A percentile compares a stretch with the other conserved stretches of the same genome.
Evolutionary conservation across 2,797 vertebrate genomes (phyloP).

Genomic region (Myiothlypis chrysogaster): DNA sequence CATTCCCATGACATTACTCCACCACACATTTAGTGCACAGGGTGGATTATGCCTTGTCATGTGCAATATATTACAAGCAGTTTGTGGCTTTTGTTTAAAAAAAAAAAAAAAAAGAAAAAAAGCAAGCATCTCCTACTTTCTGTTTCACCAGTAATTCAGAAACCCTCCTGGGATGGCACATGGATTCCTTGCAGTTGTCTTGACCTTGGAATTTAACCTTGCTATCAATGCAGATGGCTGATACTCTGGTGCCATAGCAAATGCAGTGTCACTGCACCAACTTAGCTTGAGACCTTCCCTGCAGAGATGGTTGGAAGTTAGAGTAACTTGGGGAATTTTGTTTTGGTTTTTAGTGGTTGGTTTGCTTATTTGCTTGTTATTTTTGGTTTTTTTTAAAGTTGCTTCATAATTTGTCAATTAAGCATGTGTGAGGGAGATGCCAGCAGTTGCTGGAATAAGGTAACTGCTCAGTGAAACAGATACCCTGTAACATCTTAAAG

Average conservation of each 20-base stretch:
- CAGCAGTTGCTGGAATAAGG: not conserved
- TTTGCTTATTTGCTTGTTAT: not conserved
- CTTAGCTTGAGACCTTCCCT: not conserved
- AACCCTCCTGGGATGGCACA: not conserved
- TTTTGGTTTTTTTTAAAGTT: not conserved
- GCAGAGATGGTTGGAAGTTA: not conserved
- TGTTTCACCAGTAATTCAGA: not conserved
- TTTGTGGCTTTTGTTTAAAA: not conserved
- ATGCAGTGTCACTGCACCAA: not conserved
- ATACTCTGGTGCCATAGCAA: not conserved
- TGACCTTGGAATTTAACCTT: constrained; percentile 11
- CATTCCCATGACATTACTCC: not conserved
- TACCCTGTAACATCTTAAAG: not conserved
- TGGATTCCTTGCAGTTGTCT: not conserved
- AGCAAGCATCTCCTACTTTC: not conserved
- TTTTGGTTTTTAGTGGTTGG: not conserved
- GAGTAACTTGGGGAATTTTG: not conserved
- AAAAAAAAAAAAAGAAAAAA: not conserved
- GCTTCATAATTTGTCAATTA: not conserved
- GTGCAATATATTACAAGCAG: not conserved
- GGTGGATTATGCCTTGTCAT: not conserved
- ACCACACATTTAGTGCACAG: not conserved
- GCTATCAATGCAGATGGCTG: not conserved
- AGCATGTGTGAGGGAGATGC: not conserved
- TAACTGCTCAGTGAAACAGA: not conserved